phyloP scores from a whole-genome alignment of 2,113 vertebrate genomes.

The Tympanuchus pallidicinctus region DNA sequence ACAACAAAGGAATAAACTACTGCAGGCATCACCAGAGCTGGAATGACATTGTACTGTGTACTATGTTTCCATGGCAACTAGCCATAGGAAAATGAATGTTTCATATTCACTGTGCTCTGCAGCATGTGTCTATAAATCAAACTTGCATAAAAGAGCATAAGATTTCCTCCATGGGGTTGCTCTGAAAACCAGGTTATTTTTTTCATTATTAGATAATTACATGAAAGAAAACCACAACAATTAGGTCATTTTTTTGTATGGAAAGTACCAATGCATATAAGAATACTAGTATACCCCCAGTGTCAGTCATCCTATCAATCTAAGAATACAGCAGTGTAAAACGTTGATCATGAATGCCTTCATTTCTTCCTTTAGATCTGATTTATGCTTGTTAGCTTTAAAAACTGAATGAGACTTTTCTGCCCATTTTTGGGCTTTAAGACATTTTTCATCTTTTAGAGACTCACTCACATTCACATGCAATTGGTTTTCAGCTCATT shows the following conservation, averaged over 20 bases:
- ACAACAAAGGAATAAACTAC: constrained; percentile 85
- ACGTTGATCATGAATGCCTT: not conserved
- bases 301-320: constrained; percentile 55
- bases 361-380: not conserved
- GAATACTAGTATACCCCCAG: constrained; percentile 70
- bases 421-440: not conserved
- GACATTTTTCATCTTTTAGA: not conserved
- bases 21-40: constrained; percentile 83
- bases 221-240: constrained; percentile 78
- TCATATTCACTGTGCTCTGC: constrained; percentile 82
- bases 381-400: not conserved
- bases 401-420: not conserved
- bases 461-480: not conserved
- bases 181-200: constrained; percentile 77
- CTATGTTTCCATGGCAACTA: constrained; percentile 87
- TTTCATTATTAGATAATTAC: constrained; percentile 84
- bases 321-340: constrained; percentile 24
- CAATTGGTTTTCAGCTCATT: constrained; percentile 23
- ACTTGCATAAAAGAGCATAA: constrained; percentile 83
- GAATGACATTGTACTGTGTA: constrained; percentile 86
- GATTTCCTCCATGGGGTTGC: constrained; percentile 78
- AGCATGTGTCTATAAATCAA: constrained; percentile 88
- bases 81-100: constrained; percentile 83
- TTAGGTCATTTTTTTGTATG: constrained; percentile 76
- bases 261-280: constrained; percentile 69